Evolutionary conservation across 2,113 vertebrate genomes (phyloP), one percentile per base, ranked within the genome.

Genomic region (Asarcornis scutulata): DNA sequence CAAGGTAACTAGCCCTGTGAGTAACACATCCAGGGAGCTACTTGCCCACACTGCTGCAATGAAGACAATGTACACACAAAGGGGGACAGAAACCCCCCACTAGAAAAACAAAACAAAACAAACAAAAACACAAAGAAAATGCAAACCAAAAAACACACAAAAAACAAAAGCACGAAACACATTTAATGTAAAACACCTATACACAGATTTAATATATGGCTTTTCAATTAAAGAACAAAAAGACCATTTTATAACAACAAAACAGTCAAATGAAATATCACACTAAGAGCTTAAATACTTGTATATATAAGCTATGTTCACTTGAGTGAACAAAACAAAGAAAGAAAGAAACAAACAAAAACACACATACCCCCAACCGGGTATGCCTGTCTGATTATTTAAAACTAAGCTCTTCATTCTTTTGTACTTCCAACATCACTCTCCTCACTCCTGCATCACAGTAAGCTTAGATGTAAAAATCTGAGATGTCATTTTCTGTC

Each of bases 161-260:
- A 26, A 86, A 89, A 69, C 17, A 74, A 77, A 88, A 90, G 25
- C 26, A 42, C 31, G 13, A 26, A 34, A 36, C 73, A 60, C 40
- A 60, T 46, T 59, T n/a, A 46, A 25, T 36, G 46, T 22, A 84
- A 40, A 72, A 76, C 62, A 91, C 15, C 34, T 53, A 58, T 8
- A 9, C 53, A 93, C 58, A 89, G 34, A 68, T 68, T 82, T 58
- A 85, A 95, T 46, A 91, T 8, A 83, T 42, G 36, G n/a, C 6
- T 89, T 95, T 87, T 82, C 50, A 93, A 89, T 80, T 76, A 88
- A 94, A 88, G 34, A 89, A 90, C 29, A 66, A 62, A 85, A 86
- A 48, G 5, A 68, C 5, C 17, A 8, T 26, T 91, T 88, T 50
- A 83, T 46, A 92, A 88, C 25, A 97, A 93, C n/a, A 55, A 29